Evolutionary conservation across 2,113 vertebrate genomes (phyloP), one percentile per base, ranked within the genome.

Genomic region (Rhegmatorhina hoffmannsi): DNA sequence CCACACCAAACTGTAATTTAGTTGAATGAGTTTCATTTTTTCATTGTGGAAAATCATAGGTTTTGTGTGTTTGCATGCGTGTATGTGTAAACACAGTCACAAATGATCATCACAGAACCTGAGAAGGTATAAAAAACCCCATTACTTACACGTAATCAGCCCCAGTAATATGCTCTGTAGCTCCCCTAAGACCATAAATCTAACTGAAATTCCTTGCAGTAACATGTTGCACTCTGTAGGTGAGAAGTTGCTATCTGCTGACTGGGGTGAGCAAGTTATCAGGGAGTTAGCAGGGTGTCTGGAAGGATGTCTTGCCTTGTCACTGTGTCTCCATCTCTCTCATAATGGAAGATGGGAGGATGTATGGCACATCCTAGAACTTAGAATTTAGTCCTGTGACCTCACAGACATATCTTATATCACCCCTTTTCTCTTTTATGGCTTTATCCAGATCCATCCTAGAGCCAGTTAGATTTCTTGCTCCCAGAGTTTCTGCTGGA

Each of bases 181-280:
- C 25, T 80, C 34, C 20, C 14, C 49, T 31, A 79, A 79, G 23
- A 72, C 55, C 24, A 33, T 13, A n/a, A 26, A 13, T 75, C 17
- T 66, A 38, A 33, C 13, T 59, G 47, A 44, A 73, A 73, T 85
- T 59, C 9, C 26, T 52, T n/a, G 6, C 34, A 67, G 58, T 50
- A 52, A 25, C 7, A 3, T 5, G 14, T 36, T 44, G 29, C 17
- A 49, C 7, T 59, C 38, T n/a, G 7, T 36, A 24, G 19, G 13
- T 29, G 29, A 25, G 56, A 75, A 55, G 28, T 40, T 70, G 28
- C 15, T 25, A 4, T 36, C 8, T 60, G 56, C 29, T 7, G 13
- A 24, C 29, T 20, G 29, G 0, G 7, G 20, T 28, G 11, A 0
- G 1, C 38, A 13, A 17, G 52, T 20, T 66, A 17, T 50, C 0